Percentiles rank a stretch among this genome's conserved stretches.
phyloP scores from a whole-genome alignment of 2,113 vertebrate species.

The Gallinago media region DNA sequence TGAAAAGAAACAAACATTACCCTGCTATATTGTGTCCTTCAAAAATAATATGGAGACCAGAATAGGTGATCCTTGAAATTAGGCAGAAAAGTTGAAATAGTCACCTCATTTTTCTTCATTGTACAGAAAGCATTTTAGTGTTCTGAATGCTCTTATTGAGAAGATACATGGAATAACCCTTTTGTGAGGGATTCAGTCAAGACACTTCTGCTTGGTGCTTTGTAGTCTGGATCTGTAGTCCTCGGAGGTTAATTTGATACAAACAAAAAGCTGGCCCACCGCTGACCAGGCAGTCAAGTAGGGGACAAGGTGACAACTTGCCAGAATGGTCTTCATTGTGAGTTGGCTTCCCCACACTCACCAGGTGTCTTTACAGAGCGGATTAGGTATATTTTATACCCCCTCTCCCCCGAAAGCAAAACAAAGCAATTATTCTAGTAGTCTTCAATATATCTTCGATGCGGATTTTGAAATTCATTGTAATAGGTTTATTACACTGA shows the following conservation, averaged over 20 bases:
- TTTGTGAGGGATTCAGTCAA: not conserved
- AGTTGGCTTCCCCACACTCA: not conserved
- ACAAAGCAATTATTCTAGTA: not conserved
- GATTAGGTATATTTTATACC: not conserved
- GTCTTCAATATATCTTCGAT: not conserved
- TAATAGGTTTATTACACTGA: not conserved
- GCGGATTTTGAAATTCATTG: not conserved
- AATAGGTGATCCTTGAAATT: not conserved
- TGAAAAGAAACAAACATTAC: not conserved
- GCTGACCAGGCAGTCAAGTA: not conserved
- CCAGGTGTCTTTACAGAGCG: fast-evolving
- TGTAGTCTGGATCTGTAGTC: not conserved
- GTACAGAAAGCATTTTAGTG: not conserved
- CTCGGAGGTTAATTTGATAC: not conserved
- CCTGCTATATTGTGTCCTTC: not conserved
- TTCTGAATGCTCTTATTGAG: not conserved
- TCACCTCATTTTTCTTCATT: not conserved
- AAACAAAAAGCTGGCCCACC: not conserved
- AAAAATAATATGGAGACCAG: not conserved
- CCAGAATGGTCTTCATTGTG: not conserved
- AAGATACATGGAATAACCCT: not conserved
- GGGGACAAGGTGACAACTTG: not conserved
- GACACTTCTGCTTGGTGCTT: not conserved
- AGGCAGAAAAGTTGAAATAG: not conserved
- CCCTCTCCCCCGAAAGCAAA: not conserved